Evolutionary conservation across 2,888 invertebrate genomes (phyloP).

Genomic region (Iselma pallidipennis): DNA sequence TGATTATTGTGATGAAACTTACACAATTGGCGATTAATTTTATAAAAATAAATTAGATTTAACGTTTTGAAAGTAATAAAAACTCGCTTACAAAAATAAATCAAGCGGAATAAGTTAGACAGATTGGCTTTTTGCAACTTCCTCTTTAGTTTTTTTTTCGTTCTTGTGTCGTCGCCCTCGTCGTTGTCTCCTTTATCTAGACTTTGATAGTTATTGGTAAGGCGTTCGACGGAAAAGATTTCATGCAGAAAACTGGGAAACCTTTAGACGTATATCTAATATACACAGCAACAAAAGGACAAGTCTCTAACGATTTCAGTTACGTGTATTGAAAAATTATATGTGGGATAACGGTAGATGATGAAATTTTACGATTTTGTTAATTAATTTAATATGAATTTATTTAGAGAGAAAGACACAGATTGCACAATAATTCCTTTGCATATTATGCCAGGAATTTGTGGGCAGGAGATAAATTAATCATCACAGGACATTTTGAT

Average conservation of each 20-base stretch:
- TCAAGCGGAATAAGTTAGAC: slow-evolving; percentile 32
- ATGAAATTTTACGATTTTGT: background rate
- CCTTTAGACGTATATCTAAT: slow-evolving; percentile 10
- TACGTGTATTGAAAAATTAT: background rate
- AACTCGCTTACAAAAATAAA: slow-evolving; percentile 26
- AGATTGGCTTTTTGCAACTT: slow-evolving; percentile 27
- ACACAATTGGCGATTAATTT: slow-evolving; percentile 9
- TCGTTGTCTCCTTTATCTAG: too few relatives aligned
- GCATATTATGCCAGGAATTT: slow-evolving; percentile 17
- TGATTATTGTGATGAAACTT: too few relatives aligned
- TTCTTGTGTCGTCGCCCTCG: too few relatives aligned
- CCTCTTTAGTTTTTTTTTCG: slow-evolving; percentile 15
- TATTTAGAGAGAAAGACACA: slow-evolving; percentile 6
- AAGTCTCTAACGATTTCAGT: background rate
- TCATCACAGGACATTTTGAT: slow-evolving; percentile 38
- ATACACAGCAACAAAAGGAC: background rate
- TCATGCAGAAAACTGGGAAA: slow-evolving; percentile 23
- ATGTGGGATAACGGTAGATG: background rate
- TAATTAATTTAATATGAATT: slow-evolving; percentile 13
- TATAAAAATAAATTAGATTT: slow-evolving; percentile 4
- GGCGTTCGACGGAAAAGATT: slow-evolving; percentile 14
- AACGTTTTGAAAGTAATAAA: slow-evolving; percentile 10
- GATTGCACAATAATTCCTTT: slow-evolving; percentile 17
- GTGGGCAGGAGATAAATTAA: slow-evolving; percentile 33
- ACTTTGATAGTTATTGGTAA: slow-evolving; percentile 28